Evolutionary conservation across 2,113 vertebrate species (phyloP).

Genomic region (Seriola aureovittata): DNA sequence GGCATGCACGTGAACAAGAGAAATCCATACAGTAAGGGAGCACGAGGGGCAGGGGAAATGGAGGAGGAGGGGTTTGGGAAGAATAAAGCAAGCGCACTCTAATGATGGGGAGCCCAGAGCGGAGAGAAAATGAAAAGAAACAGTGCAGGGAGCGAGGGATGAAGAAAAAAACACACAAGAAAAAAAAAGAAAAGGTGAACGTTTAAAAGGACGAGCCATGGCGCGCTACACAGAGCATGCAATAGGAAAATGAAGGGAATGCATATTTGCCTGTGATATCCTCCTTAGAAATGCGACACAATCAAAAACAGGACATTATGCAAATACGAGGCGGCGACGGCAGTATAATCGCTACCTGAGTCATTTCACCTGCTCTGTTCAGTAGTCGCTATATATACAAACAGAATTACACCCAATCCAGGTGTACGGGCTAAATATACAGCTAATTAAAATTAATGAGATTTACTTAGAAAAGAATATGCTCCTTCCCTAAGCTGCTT

Average conservation of each 20-base stretch:
- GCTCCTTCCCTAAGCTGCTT: constrained; percentile 79
- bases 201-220: constrained; percentile 46
- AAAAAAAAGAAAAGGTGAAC: constrained; percentile 31
- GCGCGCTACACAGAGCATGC: constrained; percentile 52
- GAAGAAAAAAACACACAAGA: constrained; percentile 10
- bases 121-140: constrained; percentile 65
- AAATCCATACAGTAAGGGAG: constrained; percentile 69
- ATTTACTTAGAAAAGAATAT: constrained; percentile 82
- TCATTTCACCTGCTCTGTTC: constrained; percentile 65
- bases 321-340: constrained; percentile 55
- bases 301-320: constrained; percentile 74
- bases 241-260: constrained; percentile 63
- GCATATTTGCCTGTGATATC: constrained; percentile 69
- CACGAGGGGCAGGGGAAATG: constrained; percentile 26
- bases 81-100: constrained; percentile 24
- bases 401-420: constrained; percentile 68
- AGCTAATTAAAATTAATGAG: constrained; percentile 85
- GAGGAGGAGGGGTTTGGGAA: constrained; percentile 33
- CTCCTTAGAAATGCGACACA: constrained; percentile 53
- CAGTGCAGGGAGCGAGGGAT: constrained; percentile 20
- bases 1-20: constrained; percentile 60
- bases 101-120: constrained; percentile 68
- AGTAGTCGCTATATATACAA: constrained; percentile 45
- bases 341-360: constrained; percentile 60
- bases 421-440: constrained; percentile 81